Percentiles rank a stretch among this genome's conserved stretches.
Conservation (phyloP, 2,888 invertebrate species). For the Drosophila villosipedis region DNA sequence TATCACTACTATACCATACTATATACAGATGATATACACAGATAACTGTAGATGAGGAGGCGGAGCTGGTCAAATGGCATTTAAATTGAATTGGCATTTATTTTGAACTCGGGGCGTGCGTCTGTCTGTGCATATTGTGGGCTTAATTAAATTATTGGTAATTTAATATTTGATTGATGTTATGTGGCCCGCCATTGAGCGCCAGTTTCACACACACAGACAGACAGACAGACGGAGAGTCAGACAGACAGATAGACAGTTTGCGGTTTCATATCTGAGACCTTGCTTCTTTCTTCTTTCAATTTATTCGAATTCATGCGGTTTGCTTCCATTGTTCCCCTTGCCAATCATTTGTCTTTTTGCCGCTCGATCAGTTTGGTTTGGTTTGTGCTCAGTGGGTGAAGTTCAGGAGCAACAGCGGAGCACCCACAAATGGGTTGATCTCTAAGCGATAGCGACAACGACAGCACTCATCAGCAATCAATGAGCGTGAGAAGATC, state of each 20-base stretch:
- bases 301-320: slow-evolving; percentile 70
- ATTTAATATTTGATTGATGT: slow-evolving; percentile 83
- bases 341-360: slow-evolving; percentile 19
- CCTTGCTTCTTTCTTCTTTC: slow-evolving; percentile 38
- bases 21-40: slow-evolving; percentile 5
- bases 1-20: not conserved
- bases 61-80: slow-evolving; percentile 50
- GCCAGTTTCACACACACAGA: slow-evolving; percentile 27
- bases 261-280: slow-evolving; percentile 57
- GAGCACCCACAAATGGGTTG: slow-evolving; percentile 57
- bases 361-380: slow-evolving; percentile 16
- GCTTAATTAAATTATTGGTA: slow-evolving; percentile 82
- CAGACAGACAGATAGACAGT: not conserved
- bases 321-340: slow-evolving; percentile 32
- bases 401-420: slow-evolving; percentile 71
- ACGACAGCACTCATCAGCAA: slow-evolving; percentile 5
- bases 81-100: slow-evolving; percentile 80
- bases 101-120: slow-evolving; percentile 51
- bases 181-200: slow-evolving; percentile 59
- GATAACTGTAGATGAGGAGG: not conserved
- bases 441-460: slow-evolving; percentile 64
- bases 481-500: slow-evolving; percentile 54
- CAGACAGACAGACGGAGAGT: not conserved
- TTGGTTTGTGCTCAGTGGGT: slow-evolving; percentile 44
- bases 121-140: slow-evolving; percentile 72